Evolutionary conservation across 2,797 vertebrate genomes (phyloP).

Genomic region (Chloroceryle inda): DNA sequence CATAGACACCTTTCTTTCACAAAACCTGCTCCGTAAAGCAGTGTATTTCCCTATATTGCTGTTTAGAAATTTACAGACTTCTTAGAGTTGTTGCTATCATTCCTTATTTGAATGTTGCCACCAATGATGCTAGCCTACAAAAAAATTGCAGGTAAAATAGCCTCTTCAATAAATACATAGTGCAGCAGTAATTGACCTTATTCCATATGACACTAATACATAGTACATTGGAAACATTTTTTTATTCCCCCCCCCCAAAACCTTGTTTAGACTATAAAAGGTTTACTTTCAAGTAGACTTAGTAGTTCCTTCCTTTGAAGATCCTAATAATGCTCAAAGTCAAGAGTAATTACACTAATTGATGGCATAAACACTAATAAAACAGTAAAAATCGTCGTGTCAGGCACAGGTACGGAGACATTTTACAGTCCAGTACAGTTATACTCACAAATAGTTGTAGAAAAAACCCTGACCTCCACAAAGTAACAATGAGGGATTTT

Average conservation of each 20-base stretch:
- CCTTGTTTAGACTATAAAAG: slow-evolving; percentile 39
- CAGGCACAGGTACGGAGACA: slow-evolving; percentile 10
- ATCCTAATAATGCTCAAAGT: slow-evolving; percentile 62
- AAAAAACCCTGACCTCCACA: neutral
- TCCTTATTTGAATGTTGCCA: neutral
- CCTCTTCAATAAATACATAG: neutral
- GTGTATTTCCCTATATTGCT: slow-evolving; percentile 49
- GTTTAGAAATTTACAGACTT: slow-evolving; percentile 32
- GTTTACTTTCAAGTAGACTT: slow-evolving; percentile 49
- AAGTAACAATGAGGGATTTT: neutral
- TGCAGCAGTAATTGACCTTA: neutral
- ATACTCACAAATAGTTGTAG: neutral
- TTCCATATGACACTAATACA: neutral
- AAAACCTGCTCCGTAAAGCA: slow-evolving; percentile 56
- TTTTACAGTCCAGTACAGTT: slow-evolving; percentile 3
- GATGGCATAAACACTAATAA: slow-evolving; percentile 69
- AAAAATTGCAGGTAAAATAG: neutral
- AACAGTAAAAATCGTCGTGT: slow-evolving; percentile 46
- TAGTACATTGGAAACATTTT: neutral
- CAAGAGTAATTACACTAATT: slow-evolving; percentile 70
- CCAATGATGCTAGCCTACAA: neutral
- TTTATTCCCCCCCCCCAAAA: slow-evolving; percentile 9
- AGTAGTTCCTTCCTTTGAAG: slow-evolving; percentile 56
- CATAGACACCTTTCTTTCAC: slow-evolving; percentile 56
- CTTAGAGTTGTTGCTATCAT: neutral